Base-by-base conservation (phyloP, 2,888 invertebrate genomes). In the Platycheirus rosarum region DNA sequence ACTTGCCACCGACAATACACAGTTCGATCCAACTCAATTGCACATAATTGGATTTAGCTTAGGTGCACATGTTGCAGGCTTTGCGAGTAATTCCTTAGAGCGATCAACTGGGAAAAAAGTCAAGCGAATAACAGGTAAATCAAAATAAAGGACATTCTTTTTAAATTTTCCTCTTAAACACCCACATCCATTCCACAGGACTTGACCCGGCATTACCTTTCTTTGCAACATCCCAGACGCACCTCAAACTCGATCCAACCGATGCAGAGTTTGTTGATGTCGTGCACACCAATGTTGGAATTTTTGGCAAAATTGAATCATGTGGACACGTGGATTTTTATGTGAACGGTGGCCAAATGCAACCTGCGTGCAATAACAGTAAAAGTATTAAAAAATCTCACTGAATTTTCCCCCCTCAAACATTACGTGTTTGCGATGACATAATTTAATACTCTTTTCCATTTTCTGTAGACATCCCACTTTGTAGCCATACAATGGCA, bases 181-280 rank as follows among this genome's bases (percentile, higher is more conserved):
- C n/a, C n/a, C n/a, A n/a, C n/a, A n/a, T n/a, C n/a, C 29, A 32
- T 11, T 16, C 68, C 85, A 20, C 73, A 91, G 93, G 93, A 1
- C 87, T 94, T 42, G 94, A 94, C 88, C 94, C 94, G 5, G 94
- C 94, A 0, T 88, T 93, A 85, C 94, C 94, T 0, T 89, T 93
- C 16, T 94, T 93, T 86, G 91, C 92, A 3, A 91, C 91, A 46
- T 87, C 91, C 44, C 87, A 90, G 85, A 88, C 89, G 46, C 88
- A 91, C 46, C 90, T 92, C 86, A 93, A 93, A 84, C 85, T 93
- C 14, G 92, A 92, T 85, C 85, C 89, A 0, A 85, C 87, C 0
- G 93, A 93, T 84, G 93, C 92, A 0, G 84, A 89, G 0, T 93
- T 93, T 84, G 93, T 93, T 5, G 93, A 93, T 85, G 92, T 93